phyloP scores from a whole-genome alignment of 1,140 invertebrate genomes.

The Euglossa dilemma region DNA sequence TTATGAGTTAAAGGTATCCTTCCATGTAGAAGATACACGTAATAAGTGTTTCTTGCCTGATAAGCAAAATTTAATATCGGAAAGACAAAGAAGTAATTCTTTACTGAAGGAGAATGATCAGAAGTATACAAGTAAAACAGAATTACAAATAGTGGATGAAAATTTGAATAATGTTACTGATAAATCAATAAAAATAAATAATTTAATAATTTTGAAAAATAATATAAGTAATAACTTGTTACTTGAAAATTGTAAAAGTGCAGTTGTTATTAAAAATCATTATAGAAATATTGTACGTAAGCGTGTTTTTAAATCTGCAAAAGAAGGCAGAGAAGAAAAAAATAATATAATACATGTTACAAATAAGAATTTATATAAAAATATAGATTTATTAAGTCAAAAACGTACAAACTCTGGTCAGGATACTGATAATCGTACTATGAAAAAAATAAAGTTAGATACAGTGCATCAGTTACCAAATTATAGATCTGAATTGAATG shows the following conservation, averaged over 20 bases:
- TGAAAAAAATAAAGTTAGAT: conserved; percentile 26
- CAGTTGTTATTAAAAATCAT: background rate
- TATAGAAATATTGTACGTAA: background rate
- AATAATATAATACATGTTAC: background rate
- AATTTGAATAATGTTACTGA: background rate
- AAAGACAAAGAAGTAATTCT: background rate
- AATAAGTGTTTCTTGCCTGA: background rate
- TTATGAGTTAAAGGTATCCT: background rate
- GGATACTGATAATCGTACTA: background rate
- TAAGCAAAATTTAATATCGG: background rate
- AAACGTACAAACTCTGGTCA: background rate
- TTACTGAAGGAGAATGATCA: background rate
- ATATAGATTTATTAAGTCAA: conserved; percentile 1
- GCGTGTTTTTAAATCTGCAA: background rate
- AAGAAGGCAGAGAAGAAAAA: background rate
- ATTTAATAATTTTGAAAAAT: background rate
- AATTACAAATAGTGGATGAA: background rate
- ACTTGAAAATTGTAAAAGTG: background rate
- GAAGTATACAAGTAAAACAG: background rate
- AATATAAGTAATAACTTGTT: background rate
- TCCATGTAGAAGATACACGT: background rate
- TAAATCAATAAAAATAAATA: background rate
- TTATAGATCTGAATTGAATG: background rate
- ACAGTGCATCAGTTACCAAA: background rate
- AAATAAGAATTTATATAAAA: background rate